phyloP scores from a whole-genome alignment of 2,888 invertebrate species.

The Hesperia comma region DNA sequence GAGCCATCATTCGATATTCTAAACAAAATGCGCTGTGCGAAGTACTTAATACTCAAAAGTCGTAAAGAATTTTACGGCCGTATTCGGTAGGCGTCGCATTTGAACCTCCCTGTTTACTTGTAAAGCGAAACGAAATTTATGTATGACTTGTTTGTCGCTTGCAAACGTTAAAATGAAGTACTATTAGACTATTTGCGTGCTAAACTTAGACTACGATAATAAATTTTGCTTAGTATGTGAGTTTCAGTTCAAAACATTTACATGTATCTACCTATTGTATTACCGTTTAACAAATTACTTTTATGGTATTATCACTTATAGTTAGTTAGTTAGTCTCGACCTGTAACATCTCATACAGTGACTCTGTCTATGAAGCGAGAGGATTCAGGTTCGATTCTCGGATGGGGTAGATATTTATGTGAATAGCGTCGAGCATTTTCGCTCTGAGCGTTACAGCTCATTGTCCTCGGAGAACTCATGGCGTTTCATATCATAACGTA shows the following conservation, averaged over 20 bases:
- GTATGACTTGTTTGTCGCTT: conserved; percentile 28
- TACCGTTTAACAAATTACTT: too few relatives aligned
- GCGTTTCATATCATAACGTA: too few relatives aligned
- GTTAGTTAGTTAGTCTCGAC: too few relatives aligned
- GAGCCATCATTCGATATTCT: neutral
- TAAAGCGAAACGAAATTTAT: conserved; percentile 16
- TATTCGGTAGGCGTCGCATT: conserved; percentile 17
- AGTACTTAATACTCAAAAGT: conserved; percentile 15
- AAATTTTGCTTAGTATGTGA: neutral
- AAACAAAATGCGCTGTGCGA: neutral
- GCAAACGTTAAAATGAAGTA: conserved; percentile 18
- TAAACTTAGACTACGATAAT: neutral
- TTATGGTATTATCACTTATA: too few relatives aligned
- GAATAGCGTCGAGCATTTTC: too few relatives aligned
- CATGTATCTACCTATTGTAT: too few relatives aligned
- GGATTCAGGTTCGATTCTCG: too few relatives aligned
- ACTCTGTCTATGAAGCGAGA: too few relatives aligned
- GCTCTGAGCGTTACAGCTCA: too few relatives aligned
- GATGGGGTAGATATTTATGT: too few relatives aligned
- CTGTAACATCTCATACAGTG: too few relatives aligned
- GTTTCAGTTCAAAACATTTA: neutral
- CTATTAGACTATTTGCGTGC: neutral
- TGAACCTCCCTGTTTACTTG: conserved; percentile 31
- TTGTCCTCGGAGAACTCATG: too few relatives aligned
- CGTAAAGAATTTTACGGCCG: conserved; percentile 21